Evolutionary conservation across 2,888 invertebrate species (phyloP).

Genomic region (Ligdia adustata): DNA sequence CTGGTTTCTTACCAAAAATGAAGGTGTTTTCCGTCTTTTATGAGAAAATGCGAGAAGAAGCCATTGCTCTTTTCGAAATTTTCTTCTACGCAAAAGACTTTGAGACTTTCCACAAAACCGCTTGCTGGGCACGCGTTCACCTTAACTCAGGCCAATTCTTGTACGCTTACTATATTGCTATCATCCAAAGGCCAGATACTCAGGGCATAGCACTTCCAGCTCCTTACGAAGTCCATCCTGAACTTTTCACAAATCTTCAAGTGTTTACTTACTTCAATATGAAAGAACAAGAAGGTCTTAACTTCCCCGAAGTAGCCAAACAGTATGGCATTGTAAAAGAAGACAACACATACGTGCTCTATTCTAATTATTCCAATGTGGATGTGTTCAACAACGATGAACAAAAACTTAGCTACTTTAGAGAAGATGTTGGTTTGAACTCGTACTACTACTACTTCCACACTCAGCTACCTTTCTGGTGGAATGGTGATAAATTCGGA

Average conservation of each 20-base stretch:
- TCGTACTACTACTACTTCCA: slow-evolving; percentile 87
- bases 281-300: slow-evolving; percentile 65
- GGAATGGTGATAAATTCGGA: slow-evolving; percentile 78
- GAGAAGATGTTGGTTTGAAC: slow-evolving; percentile 88
- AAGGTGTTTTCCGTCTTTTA: slow-evolving; percentile 80
- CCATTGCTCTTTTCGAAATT: slow-evolving; percentile 80
- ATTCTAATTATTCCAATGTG: slow-evolving; percentile 84
- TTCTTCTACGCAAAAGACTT: slow-evolving; percentile 85
- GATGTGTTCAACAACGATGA: slow-evolving; percentile 81
- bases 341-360: slow-evolving; percentile 70
- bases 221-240: slow-evolving; percentile 87
- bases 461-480: slow-evolving; percentile 86
- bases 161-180: slow-evolving; percentile 85
- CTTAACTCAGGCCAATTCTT: slow-evolving; percentile 86
- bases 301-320: slow-evolving; percentile 54
- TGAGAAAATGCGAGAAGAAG: slow-evolving; percentile 72
- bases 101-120: slow-evolving; percentile 84
- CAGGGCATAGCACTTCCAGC: slow-evolving; percentile 85
- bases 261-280: slow-evolving; percentile 73
- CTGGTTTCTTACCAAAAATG: slow-evolving; percentile 75
- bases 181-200: slow-evolving; percentile 84
- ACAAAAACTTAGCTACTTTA: slow-evolving; percentile 86
- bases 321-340: slow-evolving; percentile 68
- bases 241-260: slow-evolving; percentile 85
- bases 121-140: slow-evolving; percentile 81